phyloP scores from a whole-genome alignment of 2,113 vertebrate genomes.

The Trogon melanurus region DNA sequence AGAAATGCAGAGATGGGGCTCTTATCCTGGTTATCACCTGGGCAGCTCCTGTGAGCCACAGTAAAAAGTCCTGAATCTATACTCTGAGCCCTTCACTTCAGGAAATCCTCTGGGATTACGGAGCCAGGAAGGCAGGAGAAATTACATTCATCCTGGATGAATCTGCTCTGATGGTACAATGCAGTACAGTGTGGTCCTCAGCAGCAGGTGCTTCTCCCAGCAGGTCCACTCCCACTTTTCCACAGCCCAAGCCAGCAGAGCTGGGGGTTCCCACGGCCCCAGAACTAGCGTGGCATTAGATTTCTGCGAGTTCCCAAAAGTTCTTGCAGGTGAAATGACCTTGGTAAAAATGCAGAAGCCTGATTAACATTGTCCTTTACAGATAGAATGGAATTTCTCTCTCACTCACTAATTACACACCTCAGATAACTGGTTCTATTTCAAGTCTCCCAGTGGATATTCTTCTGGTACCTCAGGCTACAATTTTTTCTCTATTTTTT shows the following conservation, averaged over 20 bases:
- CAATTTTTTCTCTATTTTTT: not conserved
- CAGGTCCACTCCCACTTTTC: not conserved
- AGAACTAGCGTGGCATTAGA: accelerated
- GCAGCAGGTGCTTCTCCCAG: not conserved
- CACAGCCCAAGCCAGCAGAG: not conserved
- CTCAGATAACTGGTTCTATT: not conserved
- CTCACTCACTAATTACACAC: not conserved
- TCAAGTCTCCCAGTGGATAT: not conserved
- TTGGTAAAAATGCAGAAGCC: not conserved
- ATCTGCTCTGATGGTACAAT: accelerated
- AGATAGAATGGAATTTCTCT: not conserved
- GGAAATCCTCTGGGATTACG: not conserved
- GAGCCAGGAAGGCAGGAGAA: not conserved
- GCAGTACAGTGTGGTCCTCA: accelerated
- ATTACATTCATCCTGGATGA: no score
- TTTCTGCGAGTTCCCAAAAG: not conserved
- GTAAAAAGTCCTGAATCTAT: not conserved
- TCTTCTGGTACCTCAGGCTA: not conserved
- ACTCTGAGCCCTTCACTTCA: not conserved
- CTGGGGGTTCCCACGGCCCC: accelerated
- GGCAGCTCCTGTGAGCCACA: not conserved
- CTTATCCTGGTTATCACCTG: accelerated
- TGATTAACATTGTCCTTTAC: not conserved
- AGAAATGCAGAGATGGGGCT: not conserved
- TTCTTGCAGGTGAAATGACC: not conserved